Evolutionary conservation across 2,888 invertebrate genomes (phyloP), one percentile per base, ranked within the genome.

Genomic region (Lasiommata megera): DNA sequence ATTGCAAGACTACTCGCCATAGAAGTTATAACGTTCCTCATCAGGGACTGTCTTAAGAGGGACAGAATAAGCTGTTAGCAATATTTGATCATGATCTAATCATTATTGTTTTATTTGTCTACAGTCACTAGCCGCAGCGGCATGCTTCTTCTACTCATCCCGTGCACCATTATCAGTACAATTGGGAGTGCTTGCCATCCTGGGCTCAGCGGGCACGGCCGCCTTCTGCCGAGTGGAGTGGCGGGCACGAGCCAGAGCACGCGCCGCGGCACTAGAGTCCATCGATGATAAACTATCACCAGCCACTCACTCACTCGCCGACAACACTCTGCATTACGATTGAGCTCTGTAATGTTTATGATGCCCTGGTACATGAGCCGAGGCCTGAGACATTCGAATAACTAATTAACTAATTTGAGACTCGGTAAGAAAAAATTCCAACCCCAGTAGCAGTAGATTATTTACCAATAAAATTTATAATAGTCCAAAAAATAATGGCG

Each of bases 51-150:
- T n/a, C n/a, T n/a, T n/a, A n/a, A n/a, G n/a, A n/a, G n/a, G n/a
- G 1, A 18, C 18, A 0, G 11, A 18, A 23, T 23, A n/a, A 41
- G n/a, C 12, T 28, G 6, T 3, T 12, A 14, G 7, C 5, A 12
- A 12, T 18, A n/a, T 43, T n/a, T 6, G n/a, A 12, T 14, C 1
- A 44, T 5, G 8, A 31, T 11, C 11, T 11, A 11, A 11, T 11
- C 6, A 11, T 9, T 16, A 11, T 11, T 6, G 3, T 14, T 11
- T 48, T 23, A 23, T 23, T 37, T 34, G 6, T 54, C 62, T 65
- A 0, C 91, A 97, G 94, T 97, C 97, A 0, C 92, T 97, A 46
- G 96, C 96, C 0, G 96, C 97, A 6, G 97, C 97, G 0, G 87
- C 94, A 1, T 95, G 96, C 63, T 97, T 97, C 91, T 94, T 95